Evolutionary conservation across 1,140 invertebrate species (phyloP).

Genomic region (Drosophila trapezifrons): DNA sequence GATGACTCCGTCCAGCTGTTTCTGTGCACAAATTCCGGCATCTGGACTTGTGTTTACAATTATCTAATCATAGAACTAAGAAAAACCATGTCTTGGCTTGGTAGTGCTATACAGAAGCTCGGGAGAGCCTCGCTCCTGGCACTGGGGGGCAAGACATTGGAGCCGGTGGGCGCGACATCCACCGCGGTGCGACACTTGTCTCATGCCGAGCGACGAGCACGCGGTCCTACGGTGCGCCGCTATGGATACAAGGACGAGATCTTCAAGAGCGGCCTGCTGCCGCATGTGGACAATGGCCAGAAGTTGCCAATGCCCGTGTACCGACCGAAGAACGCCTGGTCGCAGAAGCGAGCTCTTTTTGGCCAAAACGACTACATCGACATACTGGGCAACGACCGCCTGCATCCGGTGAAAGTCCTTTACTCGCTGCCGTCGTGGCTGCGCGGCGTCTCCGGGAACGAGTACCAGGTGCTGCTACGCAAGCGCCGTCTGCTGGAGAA

Average conservation of each 20-base stretch:
- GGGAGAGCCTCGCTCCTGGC: conserved; percentile 21
- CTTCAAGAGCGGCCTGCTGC: conserved; percentile 88
- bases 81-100: conserved; percentile 62
- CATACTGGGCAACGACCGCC: conserved; percentile 92
- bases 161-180: conserved; percentile 21
- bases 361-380: conserved; percentile 99
- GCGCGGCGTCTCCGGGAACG: conserved; percentile 93
- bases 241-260: conserved; percentile 90
- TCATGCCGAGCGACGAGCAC: conserved; percentile 88
- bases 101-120: conserved; percentile 52
- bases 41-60: conserved; percentile 59
- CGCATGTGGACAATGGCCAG: conserved; percentile 85
- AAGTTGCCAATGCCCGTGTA: conserved; percentile 87
- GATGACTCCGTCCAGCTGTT: conserved; percentile 26
- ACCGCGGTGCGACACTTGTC: conserved; percentile 86
- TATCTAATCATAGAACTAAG: conserved; percentile 68
- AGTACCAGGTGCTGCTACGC: conserved; percentile 91
- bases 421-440: conserved; percentile 95
- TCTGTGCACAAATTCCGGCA: neutral
- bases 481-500: conserved; percentile 88
- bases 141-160: conserved; percentile 15
- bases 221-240: conserved; percentile 86
- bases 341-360: conserved; percentile 90
- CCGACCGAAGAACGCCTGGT: conserved; percentile 90
- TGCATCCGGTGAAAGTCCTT: conserved; percentile 92